phyloP scores from a whole-genome alignment of 1,140 invertebrate species.

The Brachionus angularis region DNA sequence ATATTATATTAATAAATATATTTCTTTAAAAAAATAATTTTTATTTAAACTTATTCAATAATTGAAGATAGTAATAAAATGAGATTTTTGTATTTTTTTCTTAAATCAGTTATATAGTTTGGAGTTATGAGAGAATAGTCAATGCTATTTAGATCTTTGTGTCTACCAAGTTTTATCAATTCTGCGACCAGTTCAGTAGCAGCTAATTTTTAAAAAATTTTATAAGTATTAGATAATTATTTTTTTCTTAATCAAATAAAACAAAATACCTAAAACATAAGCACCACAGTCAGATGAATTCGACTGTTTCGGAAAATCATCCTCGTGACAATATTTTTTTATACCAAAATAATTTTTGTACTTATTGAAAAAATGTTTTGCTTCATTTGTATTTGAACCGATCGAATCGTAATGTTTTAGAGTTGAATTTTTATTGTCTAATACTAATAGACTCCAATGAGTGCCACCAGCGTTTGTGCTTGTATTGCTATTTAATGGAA shows the following conservation, averaged over 20 bases:
- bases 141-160: not conserved
- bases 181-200: constrained; percentile 25
- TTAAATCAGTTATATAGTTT: constrained; percentile 3
- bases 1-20: too few relatives aligned
- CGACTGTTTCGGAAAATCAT: not conserved
- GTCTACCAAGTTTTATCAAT: not conserved
- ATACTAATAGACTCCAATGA: constrained; percentile 15
- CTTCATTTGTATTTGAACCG: constrained; percentile 21
- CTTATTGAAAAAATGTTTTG: not conserved
- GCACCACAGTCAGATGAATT: constrained; percentile 28
- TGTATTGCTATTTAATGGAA: constrained; percentile 17
- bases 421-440: constrained; percentile 19
- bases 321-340: not conserved
- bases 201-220: too few relatives aligned
- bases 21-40: too few relatives aligned
- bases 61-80: constrained; percentile 8
- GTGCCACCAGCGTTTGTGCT: not conserved
- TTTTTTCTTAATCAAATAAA: not conserved
- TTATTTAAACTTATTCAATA: not conserved
- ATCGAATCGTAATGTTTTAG: not conserved
- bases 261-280: constrained; percentile 8
- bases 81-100: constrained; percentile 23
- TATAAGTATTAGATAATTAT: too few relatives aligned
- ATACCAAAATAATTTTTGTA: not conserved
- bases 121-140: not conserved